phyloP scores from a whole-genome alignment of 2,113 vertebrate species.

The Cephalopterus ornatus region DNA sequence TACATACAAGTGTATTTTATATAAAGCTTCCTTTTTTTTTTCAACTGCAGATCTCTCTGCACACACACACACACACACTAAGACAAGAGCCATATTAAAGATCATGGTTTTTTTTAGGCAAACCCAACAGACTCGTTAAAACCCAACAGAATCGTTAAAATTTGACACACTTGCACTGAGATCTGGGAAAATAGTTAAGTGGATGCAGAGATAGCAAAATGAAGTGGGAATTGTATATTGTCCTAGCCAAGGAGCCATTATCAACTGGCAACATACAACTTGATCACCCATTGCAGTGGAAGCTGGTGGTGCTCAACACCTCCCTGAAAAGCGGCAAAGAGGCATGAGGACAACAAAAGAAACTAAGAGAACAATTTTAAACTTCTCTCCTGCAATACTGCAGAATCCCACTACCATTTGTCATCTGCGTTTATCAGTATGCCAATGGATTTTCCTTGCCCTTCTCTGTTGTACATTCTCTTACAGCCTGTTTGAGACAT shows the following conservation, averaged over 20 bases:
- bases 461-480: not conserved
- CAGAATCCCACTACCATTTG: not conserved
- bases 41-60: not conserved
- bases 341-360: not conserved
- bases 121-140: not conserved
- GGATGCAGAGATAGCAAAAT: not conserved
- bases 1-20: not conserved
- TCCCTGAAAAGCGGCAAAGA: not conserved
- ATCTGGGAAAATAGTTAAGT: not conserved
- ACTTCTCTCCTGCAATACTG: not conserved
- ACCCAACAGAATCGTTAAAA: not conserved
- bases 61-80: not conserved
- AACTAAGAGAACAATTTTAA: not conserved
- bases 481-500: not conserved
- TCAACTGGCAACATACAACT: not conserved
- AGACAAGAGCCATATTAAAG: not conserved
- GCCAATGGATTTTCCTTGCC: not conserved
- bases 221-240: not conserved
- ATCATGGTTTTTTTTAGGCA: not conserved
- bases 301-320: not conserved
- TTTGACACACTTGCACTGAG: not conserved
- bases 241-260: not conserved
- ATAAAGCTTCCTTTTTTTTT: not conserved
- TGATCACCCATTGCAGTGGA: not conserved
- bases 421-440: not conserved